Percentiles rank a stretch among this genome's conserved stretches.
Conservation (phyloP, 1,140 invertebrate genomes). For the Asobara japonica region DNA sequence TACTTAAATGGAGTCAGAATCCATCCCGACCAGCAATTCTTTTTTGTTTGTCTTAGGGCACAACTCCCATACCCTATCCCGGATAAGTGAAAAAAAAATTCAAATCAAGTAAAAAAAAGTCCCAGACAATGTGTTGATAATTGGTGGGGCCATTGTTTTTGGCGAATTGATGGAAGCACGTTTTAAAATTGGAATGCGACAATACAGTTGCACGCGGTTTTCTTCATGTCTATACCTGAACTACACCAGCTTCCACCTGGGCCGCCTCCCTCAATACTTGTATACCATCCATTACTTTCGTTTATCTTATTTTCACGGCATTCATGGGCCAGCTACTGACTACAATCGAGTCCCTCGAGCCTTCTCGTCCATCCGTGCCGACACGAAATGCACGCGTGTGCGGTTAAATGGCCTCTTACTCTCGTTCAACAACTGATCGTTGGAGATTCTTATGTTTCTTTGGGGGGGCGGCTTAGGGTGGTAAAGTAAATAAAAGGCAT, state of each 20-base stretch:
- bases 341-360: conserved; percentile 22
- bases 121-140: no score
- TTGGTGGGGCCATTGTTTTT: no score
- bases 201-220: conserved; percentile 26
- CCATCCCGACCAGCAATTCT: no score
- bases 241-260: conserved; percentile 11
- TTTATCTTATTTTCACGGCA: conserved; percentile 34
- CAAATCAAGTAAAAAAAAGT: no score
- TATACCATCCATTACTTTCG: conserved; percentile 29
- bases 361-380: background rate
- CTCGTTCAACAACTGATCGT: conserved; percentile 13
- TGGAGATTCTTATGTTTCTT: conserved; percentile 6
- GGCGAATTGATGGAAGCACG: no score
- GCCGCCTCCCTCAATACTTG: background rate
- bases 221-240: conserved; percentile 22
- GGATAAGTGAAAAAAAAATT: no score
- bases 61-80: no score
- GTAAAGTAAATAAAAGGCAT: background rate
- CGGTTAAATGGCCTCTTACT: conserved; percentile 9
- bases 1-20: no score
- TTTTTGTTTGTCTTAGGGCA: no score
- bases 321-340: conserved; percentile 26
- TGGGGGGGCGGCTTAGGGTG: background rate
- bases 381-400: conserved; percentile 13
- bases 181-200: no score